Conservation (phyloP, 2,113 vertebrate genomes). For the Pongo abelii region DNA sequence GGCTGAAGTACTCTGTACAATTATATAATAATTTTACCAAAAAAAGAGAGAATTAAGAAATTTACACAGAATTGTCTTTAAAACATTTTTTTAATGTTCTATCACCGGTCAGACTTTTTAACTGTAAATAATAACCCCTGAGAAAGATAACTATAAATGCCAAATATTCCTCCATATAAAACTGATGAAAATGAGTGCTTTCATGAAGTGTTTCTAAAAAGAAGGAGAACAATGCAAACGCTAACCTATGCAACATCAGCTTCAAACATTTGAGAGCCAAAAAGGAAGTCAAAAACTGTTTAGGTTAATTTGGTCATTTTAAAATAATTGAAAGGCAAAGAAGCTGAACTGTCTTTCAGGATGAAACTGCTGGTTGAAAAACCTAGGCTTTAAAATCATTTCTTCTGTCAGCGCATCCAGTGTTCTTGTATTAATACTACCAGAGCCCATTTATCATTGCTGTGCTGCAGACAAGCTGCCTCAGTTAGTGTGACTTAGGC, state of each 20-base stretch:
- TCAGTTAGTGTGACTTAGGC: not conserved
- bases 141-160: not conserved
- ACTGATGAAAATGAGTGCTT: not conserved
- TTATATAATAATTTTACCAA: not conserved
- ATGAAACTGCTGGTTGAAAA: not conserved
- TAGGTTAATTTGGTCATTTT: not conserved
- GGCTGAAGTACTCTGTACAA: not conserved
- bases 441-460: accelerated
- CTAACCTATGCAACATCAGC: not conserved
- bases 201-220: not conserved
- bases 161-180: not conserved
- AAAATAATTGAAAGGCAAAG: not conserved
- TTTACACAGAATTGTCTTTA: not conserved
- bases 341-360: not conserved
- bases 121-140: not conserved
- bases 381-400: not conserved
- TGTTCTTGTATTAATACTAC: accelerated
- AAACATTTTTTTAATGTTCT: not conserved
- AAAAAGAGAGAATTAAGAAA: not conserved
- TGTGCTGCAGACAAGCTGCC: not conserved
- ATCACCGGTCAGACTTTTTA: not conserved
- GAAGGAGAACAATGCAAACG: not conserved
- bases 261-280: not conserved
- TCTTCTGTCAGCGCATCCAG: not conserved
- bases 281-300: not conserved